A percentile compares a stretch with the other conserved stretches of the same genome.
Evolutionary conservation across 35 echinoderm and acorn worm species (phyloP).

Genomic region (Eucidaris tribuloides): DNA sequence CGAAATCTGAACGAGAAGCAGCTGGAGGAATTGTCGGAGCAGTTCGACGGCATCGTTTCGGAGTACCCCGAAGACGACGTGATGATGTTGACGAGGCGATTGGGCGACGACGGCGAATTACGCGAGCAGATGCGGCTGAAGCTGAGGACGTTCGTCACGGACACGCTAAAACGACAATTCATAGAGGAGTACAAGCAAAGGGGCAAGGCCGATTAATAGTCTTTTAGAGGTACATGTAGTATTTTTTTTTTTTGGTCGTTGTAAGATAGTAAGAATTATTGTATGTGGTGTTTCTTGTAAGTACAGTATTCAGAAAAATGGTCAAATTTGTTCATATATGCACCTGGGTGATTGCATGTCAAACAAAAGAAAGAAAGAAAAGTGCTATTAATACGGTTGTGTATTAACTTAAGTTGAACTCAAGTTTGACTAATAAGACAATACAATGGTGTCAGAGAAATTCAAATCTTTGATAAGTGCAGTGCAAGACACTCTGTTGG

Average conservation of each 20-base stretch:
- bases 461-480: too few species aligned
- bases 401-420: too few species aligned
- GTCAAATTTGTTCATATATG: too few species aligned
- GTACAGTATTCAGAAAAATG: too few species aligned
- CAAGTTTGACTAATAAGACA: too few species aligned
- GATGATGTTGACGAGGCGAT: conserved; percentile 38
- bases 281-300: too few species aligned
- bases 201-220: conserved; percentile 85
- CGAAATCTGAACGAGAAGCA: conserved; percentile 64
- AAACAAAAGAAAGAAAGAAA: too few species aligned
- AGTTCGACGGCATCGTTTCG: conserved; percentile 42
- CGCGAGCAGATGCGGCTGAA: conserved; percentile 61
- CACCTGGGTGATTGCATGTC: too few species aligned
- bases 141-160: conserved; percentile 63
- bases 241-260: not conserved
- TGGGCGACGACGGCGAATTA: conserved; percentile 79
- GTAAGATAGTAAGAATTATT: too few species aligned
- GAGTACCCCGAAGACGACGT: conserved; percentile 58
- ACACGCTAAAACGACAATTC: conserved; percentile 59
- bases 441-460: too few species aligned
- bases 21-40: conserved; percentile 51
- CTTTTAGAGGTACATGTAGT: not conserved
- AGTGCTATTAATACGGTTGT: too few species aligned
- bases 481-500: too few species aligned
- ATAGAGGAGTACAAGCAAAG: conserved; percentile 55